Conservation (phyloP, 2,888 invertebrate genomes). For the Eucera pruinosa region DNA sequence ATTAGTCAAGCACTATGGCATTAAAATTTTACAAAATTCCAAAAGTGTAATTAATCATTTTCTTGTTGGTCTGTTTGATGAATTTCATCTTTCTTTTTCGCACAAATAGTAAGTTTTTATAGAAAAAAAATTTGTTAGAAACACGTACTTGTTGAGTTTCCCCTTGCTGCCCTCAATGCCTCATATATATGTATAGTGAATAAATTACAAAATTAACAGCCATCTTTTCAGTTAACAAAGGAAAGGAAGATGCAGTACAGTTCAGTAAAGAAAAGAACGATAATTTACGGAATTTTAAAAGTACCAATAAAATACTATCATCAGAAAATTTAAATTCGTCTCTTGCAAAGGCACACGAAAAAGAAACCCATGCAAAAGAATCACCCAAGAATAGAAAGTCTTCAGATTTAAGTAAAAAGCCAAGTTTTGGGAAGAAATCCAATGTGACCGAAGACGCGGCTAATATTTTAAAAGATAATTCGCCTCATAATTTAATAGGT, state of each 20-base stretch:
- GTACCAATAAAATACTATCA: conserved; percentile 2
- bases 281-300: conserved; percentile 23
- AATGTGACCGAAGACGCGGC: background rate
- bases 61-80: too few relatives aligned
- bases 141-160: too few relatives aligned
- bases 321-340: conserved; percentile 16
- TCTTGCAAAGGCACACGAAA: conserved; percentile 29
- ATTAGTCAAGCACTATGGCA: too few relatives aligned
- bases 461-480: conserved; percentile 41
- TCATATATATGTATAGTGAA: background rate
- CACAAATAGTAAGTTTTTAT: too few relatives aligned
- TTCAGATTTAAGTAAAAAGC: conserved; percentile 26
- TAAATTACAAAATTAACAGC: background rate
- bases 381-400: conserved; percentile 6
- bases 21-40: too few relatives aligned
- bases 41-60: too few relatives aligned
- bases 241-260: conserved; percentile 11
- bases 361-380: conserved; percentile 14
- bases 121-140: too few relatives aligned
- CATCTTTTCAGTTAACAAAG: conserved; percentile 35
- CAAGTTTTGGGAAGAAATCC: conserved; percentile 16
- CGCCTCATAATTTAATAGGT: conserved; percentile 44
- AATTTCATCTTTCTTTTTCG: too few relatives aligned
- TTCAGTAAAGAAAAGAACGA: conserved; percentile 23
- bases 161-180: too few relatives aligned